Conservation (phyloP, 2,797 vertebrate genomes). For the Naso thynnoides region DNA sequence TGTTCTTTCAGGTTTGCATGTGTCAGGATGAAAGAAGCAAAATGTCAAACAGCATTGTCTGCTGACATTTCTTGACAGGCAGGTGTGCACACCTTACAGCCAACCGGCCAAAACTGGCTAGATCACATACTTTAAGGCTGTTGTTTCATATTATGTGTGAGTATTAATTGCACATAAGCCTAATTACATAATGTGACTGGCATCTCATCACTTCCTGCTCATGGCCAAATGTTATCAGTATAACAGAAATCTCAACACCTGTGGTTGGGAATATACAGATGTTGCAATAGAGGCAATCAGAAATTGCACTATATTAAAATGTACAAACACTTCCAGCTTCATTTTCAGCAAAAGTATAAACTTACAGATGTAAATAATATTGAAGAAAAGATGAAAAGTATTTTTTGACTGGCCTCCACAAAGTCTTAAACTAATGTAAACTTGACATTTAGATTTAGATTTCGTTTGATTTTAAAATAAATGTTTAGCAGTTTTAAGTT, state of each 20-base stretch:
- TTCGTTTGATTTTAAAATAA: neutral
- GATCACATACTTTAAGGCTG: slow-evolving; percentile 40
- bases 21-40: neutral
- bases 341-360: neutral
- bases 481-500: slow-evolving; percentile 6
- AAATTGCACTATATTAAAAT: too few relatives aligned
- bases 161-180: too few relatives aligned
- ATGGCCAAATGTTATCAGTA: neutral
- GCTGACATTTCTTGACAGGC: neutral
- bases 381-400: neutral
- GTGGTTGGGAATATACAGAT: neutral
- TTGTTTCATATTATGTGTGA: neutral
- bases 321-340: neutral
- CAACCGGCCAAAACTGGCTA: slow-evolving; percentile 1
- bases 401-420: neutral
- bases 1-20: neutral
- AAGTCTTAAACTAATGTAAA: neutral
- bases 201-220: neutral
- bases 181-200: neutral
- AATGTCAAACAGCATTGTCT: neutral
- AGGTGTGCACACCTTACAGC: neutral
- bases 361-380: slow-evolving; percentile 7
- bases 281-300: neutral
- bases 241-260: neutral
- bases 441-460: neutral